Evolutionary conservation across 1,140 invertebrate species (phyloP).

Genomic region (Lordiphosa mommai): DNA sequence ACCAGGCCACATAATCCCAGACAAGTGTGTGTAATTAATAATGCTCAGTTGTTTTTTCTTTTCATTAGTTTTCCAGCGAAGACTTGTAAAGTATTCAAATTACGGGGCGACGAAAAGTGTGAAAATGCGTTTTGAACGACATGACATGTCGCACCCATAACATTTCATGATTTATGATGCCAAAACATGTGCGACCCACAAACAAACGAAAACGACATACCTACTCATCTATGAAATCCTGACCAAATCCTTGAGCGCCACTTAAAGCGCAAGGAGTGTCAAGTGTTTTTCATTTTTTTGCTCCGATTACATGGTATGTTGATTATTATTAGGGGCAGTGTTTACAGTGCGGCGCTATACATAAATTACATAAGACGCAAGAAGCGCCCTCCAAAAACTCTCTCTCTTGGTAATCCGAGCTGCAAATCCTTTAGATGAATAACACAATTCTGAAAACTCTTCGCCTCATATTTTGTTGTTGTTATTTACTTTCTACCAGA

Average conservation of each 20-base stretch:
- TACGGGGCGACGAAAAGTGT: slow-evolving; percentile 72
- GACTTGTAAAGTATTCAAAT: slow-evolving; percentile 73
- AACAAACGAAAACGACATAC: slow-evolving; percentile 26
- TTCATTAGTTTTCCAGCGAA: slow-evolving; percentile 53
- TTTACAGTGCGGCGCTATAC: slow-evolving; percentile 72
- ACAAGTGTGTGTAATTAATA: slow-evolving; percentile 71
- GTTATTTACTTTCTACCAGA: slow-evolving; percentile 50
- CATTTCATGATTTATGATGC: slow-evolving; percentile 73
- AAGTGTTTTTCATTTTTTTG: slow-evolving; percentile 54
- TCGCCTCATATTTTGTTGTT: slow-evolving; percentile 23
- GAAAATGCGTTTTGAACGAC: slow-evolving; percentile 71
- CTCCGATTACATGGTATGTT: slow-evolving; percentile 62
- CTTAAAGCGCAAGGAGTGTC: slow-evolving; percentile 49
- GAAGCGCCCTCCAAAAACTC: slow-evolving; percentile 14
- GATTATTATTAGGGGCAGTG: slow-evolving; percentile 54
- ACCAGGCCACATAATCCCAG: slow-evolving; percentile 53
- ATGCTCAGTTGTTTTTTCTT: slow-evolving; percentile 27
- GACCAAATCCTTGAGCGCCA: slow-evolving; percentile 65
- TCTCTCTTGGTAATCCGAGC: slow-evolving; percentile 42
- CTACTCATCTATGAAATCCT: slow-evolving; percentile 10
- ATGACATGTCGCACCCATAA: slow-evolving; percentile 59
- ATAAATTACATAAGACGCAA: slow-evolving; percentile 64
- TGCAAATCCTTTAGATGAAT: slow-evolving; percentile 55
- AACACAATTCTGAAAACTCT: slow-evolving; percentile 56
- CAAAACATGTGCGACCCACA: slow-evolving; percentile 78